Conservation (phyloP, 1,140 invertebrate genomes). For the Thaumatotibia leucotreta region DNA sequence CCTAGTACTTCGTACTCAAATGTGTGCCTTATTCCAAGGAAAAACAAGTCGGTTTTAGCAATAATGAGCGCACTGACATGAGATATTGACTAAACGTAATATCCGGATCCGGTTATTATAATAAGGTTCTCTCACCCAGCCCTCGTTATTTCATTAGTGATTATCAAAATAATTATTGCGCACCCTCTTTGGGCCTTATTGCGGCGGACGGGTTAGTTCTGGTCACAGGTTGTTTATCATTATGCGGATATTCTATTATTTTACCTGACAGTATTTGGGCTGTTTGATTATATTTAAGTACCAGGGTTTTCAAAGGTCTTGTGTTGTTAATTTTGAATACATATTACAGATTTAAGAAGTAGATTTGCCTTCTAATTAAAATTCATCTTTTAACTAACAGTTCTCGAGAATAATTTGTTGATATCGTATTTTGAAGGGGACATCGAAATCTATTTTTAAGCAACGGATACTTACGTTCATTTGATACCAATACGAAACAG, state of each 20-base stretch:
- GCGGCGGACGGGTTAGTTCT: neutral
- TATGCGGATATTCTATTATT: neutral
- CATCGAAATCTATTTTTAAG: too few species aligned
- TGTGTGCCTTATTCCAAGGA: neutral
- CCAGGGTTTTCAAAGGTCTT: too few species aligned
- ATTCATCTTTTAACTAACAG: too few species aligned
- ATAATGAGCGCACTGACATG: neutral
- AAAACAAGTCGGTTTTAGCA: neutral
- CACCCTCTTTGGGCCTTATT: neutral
- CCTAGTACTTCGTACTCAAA: neutral
- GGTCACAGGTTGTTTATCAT: neutral
- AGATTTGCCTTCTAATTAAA: too few species aligned
- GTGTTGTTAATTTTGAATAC: too few species aligned
- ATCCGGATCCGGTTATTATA: conserved; percentile 19
- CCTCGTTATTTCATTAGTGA: conserved; percentile 15
- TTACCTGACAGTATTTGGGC: neutral
- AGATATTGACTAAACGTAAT: neutral
- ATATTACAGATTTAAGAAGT: too few species aligned
- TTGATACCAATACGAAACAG: too few species aligned
- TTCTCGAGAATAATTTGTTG: too few species aligned
- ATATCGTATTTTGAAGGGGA: too few species aligned
- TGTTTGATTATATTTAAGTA: neutral
- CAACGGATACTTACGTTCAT: too few species aligned
- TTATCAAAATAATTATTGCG: neutral
- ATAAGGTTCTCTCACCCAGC: conserved; percentile 19